Conservation (phyloP, 23 tunicate species). For the Ciona savignyi region DNA sequence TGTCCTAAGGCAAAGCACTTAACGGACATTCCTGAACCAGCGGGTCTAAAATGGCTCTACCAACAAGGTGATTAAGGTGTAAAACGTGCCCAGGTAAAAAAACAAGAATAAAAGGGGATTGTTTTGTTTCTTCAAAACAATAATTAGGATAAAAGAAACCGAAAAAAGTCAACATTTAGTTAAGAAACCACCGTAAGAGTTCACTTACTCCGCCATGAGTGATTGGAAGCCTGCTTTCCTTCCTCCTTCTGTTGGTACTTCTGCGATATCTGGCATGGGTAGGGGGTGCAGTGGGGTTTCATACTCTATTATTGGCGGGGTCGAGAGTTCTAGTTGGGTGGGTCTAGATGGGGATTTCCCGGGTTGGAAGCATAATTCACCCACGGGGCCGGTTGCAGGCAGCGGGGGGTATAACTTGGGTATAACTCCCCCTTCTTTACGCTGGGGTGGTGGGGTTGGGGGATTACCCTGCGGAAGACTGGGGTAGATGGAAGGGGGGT, state of each 20-base stretch:
- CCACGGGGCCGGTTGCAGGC: conserved; percentile 17
- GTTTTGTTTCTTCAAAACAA: background rate
- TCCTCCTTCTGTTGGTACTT: background rate
- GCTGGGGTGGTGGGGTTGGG: background rate
- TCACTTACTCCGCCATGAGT: conserved; percentile 55
- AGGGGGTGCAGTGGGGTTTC: background rate
- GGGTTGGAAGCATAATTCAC: conserved; percentile 5
- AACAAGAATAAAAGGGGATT: background rate
- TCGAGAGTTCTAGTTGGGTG: background rate
- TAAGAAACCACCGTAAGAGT: background rate
- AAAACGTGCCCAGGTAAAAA: too few species aligned
- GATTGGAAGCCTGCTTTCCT: conserved; percentile 26
- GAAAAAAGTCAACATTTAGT: too few species aligned
- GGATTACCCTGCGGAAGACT: background rate
- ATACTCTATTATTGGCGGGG: background rate
- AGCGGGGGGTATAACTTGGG: background rate
- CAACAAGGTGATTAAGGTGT: too few species aligned
- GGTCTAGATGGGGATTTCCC: background rate
- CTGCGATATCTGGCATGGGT: background rate
- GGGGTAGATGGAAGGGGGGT: background rate
- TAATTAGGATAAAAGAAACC: too few species aligned
- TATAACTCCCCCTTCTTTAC: background rate
- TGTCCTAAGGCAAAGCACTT: too few species aligned
- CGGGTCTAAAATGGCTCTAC: too few species aligned
- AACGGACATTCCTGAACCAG: too few species aligned